Base-by-base conservation (phyloP, 2,888 invertebrate species). In the Stenichneumon culpator region DNA sequence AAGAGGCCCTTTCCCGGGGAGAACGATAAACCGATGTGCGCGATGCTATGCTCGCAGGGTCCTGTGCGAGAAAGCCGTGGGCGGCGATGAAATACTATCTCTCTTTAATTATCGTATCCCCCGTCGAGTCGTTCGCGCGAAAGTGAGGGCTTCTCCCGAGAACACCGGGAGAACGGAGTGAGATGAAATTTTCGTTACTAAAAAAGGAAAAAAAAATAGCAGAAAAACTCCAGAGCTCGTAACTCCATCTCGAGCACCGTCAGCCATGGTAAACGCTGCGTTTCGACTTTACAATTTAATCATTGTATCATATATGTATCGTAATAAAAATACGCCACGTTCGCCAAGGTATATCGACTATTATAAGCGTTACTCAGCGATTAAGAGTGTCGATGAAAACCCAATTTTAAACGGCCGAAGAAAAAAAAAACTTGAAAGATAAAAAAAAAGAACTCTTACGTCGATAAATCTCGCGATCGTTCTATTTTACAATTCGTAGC, bases 81-180 rank as follows among this genome's bases (percentile, higher is more conserved):
- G 79, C 79, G 79, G 82, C 87, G 87, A 87, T 88, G 88, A 88
- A 88, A 88, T 87, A 87, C 86, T 87, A 88, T 87, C 86, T 86
- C 86, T 79, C 86, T 86, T 88, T 88, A 86, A 88, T 88, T 88
- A 88, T 87, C 87, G 86, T 80, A 86, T 84, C 75, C 85, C 82
- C 83, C 83, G 86, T 83, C 87, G 86, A 86, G 84, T 87, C 86
- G 86, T 86, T 86, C 73, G 82, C 82, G 85, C 85, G 72, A 68
- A 73, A 77, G 63, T 60, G 77, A 82, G 69, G 68, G 57, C 28
- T 28, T 67, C 63, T 70, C 60, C 39, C 25, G 54, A 50, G 77
- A 81, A 70, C 73, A 67, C 9, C 68, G 67, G 14, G 52, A 77
- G 22, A 68, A 72, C 54, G 74, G 65, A 81, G 68, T 9, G 79